phyloP scores from a whole-genome alignment of 2,888 invertebrate genomes.

The Polyommatus icarus region DNA sequence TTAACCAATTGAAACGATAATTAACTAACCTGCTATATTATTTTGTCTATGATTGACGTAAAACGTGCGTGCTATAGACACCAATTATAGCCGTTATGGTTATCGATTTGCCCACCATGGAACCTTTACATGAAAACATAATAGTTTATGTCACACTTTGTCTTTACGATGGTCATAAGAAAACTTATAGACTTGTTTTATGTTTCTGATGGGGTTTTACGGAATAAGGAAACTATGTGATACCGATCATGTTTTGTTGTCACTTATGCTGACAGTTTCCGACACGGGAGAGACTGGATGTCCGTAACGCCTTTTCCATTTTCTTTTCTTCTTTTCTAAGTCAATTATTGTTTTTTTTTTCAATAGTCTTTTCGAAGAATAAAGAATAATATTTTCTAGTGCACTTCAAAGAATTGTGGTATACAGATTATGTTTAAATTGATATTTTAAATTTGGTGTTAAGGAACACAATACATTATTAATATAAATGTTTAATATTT shows the following conservation, averaged over 20 bases:
- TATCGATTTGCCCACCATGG: background rate
- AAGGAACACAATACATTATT: too few species aligned
- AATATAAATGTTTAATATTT: too few species aligned
- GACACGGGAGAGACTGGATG: background rate
- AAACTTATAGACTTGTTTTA: slow-evolving; percentile 1
- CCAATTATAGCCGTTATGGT: background rate
- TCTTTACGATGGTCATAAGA: background rate
- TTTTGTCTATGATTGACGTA: too few species aligned
- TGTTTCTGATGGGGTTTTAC: background rate
- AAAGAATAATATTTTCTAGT: too few species aligned
- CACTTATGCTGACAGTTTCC: background rate
- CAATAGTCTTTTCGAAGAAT: too few species aligned
- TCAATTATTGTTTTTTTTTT: too few species aligned
- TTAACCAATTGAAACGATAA: too few species aligned
- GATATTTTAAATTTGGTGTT: too few species aligned
- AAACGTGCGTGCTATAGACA: too few species aligned
- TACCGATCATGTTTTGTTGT: slow-evolving; percentile 11
- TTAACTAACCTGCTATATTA: too few species aligned
- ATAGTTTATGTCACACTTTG: background rate
- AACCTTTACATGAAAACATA: background rate
- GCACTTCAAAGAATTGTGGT: too few species aligned
- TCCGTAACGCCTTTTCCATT: slow-evolving; percentile 15
- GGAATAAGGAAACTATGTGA: slow-evolving; percentile 3
- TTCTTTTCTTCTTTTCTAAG: background rate
- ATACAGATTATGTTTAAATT: too few species aligned